phyloP scores from a whole-genome alignment of 2,113 vertebrate genomes.

The Erythrolamprus reginae region DNA sequence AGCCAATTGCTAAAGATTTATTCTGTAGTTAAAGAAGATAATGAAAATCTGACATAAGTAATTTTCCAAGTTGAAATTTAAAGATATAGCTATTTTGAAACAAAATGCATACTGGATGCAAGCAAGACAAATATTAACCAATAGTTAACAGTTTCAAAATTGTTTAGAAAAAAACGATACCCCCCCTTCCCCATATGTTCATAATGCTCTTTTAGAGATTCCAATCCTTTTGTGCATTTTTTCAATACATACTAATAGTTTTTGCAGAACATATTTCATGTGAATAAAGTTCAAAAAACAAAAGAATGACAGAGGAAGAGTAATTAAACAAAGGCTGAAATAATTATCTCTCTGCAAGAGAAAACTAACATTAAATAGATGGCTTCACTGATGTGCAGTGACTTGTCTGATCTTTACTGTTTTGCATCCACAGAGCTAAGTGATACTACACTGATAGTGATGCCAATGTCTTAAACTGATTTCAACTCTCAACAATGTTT shows the following conservation, averaged over 20 bases:
- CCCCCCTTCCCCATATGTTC: background rate
- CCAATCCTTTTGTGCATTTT: constrained; percentile 3
- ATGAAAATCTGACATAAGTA: background rate
- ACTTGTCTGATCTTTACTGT: background rate
- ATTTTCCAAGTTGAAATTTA: background rate
- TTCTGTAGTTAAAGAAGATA: background rate
- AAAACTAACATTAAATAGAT: background rate
- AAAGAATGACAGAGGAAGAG: background rate
- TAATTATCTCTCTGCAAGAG: background rate
- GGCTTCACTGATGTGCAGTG: background rate
- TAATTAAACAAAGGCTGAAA: background rate
- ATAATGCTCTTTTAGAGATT: background rate
- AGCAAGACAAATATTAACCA: background rate
- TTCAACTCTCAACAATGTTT: background rate
- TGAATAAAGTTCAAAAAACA: background rate
- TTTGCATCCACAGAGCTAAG: background rate
- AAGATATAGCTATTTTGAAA: background rate
- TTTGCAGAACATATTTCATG: background rate
- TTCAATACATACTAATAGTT: background rate
- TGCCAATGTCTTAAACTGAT: background rate
- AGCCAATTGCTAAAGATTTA: background rate
- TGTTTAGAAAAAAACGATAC: background rate
- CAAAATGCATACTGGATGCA: background rate
- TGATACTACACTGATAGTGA: background rate
- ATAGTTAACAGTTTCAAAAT: background rate